phyloP scores from a whole-genome alignment of 2,113 vertebrate genomes.

The Pungitius pungitius region DNA sequence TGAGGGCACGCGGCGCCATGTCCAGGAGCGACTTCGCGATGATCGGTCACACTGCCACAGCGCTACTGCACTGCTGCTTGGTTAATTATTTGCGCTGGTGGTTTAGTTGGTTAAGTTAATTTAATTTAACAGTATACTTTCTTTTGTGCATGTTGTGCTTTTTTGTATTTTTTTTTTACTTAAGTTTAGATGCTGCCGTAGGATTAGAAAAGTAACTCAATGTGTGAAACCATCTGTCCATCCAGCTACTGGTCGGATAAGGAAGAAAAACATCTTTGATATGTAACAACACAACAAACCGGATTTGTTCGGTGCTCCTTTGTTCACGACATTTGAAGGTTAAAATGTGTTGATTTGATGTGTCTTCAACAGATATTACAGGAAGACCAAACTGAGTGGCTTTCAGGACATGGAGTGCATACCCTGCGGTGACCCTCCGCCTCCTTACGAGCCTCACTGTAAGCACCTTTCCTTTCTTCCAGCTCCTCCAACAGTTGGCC shows the following conservation, averaged over 20 bases:
- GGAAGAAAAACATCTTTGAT: not conserved
- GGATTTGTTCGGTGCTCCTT: not conserved
- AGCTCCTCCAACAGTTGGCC: slow-evolving; percentile 37
- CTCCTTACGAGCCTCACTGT: slow-evolving; percentile 96
- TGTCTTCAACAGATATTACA: slow-evolving; percentile 87
- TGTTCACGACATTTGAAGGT: slow-evolving; percentile 1
- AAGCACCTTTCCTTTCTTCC: slow-evolving; percentile 75
- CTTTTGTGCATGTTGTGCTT: too few species aligned
- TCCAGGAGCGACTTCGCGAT: too few species aligned
- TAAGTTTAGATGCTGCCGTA: too few species aligned
- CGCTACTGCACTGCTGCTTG: too few species aligned
- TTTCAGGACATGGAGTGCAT: slow-evolving; percentile 98
- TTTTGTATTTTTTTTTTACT: too few species aligned
- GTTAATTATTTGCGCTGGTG: too few species aligned
- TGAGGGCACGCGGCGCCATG: slow-evolving; percentile 70
- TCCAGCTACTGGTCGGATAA: not conserved
- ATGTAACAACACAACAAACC: not conserved
- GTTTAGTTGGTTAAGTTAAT: too few species aligned
- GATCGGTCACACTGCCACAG: too few species aligned
- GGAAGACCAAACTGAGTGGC: slow-evolving; percentile 95
- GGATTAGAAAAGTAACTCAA: too few species aligned
- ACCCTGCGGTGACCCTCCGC: slow-evolving; percentile 93
- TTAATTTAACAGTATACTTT: too few species aligned
- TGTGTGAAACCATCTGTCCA: too few species aligned
- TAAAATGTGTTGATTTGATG: slow-evolving; percentile 24